Base-by-base conservation (phyloP, 2,113 vertebrate species). In the Rattus rattus region DNA sequence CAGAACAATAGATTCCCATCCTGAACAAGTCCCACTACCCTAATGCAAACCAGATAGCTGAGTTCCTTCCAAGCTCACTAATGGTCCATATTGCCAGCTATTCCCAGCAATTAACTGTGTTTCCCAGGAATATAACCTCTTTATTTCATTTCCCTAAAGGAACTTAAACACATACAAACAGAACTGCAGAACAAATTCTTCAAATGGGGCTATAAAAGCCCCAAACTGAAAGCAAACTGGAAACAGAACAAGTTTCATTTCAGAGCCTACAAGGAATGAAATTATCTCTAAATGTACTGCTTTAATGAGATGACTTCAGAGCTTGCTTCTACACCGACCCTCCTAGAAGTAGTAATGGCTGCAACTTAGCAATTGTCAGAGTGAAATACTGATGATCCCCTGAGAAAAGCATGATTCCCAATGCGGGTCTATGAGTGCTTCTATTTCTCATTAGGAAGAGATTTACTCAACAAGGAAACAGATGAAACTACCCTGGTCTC, bases 131-230 rank as follows among this genome's bases (percentile, higher is more conserved):
- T 93, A 13, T 65, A 28, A 65, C 30, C 52, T 94, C 95, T 59
- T 61, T 96, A 69, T 84, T 96, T 97, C 93, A 22, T 86, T 94
- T 92, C 75, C 86, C 94, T 90, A 96, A 72, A 97, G 88, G 79
- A 97, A 86, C 54, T 87, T 88, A 76, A 22, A 97, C 24, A 77
- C 24, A 76, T 4, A 90, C 30, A 96, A 54, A 75, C 49, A 80
- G 92, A 95, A 91, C 36, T 43, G 12, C 11, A 24, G 28, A 92
- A 97, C 4, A 56, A 5, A 97, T 90, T 77, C 67, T 87, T 97
- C 96, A 86, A 96, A 93, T 0, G 19, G 75, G 4, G 79, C 63
- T 39, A 83, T 91, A 95, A 95, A 98, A 90, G 39, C n/a, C 70
- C 59, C 54, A 61, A 56, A 2, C 16, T 93, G 65, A 83, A 96